Percentiles rank a stretch among this genome's conserved stretches.
phyloP scores from a whole-genome alignment of 2,888 invertebrate species.

The Lapara coniferarum region DNA sequence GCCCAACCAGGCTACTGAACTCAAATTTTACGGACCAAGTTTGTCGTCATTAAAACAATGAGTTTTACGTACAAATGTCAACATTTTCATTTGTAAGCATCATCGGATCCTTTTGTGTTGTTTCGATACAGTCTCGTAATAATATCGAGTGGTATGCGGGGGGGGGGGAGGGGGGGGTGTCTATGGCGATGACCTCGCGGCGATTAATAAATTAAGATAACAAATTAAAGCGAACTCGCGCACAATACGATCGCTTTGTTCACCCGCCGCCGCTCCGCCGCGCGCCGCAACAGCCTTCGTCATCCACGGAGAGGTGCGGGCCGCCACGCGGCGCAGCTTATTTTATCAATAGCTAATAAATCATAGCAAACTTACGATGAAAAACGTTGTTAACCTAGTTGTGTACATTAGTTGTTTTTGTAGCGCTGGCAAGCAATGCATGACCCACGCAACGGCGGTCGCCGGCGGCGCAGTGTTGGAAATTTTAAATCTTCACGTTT shows the following conservation, averaged over 20 bases:
- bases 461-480: too few species aligned
- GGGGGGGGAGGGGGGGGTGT: not conserved
- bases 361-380: too few species aligned
- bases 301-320: not conserved
- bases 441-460: too few species aligned
- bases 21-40: too few species aligned
- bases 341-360: too few species aligned
- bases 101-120: not conserved
- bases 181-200: slow-evolving; percentile 27
- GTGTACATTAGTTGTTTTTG: too few species aligned
- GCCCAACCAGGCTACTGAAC: too few species aligned
- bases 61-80: not conserved
- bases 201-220: slow-evolving; percentile 72
- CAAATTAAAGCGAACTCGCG: slow-evolving; percentile 60
- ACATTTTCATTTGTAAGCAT: not conserved
- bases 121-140: slow-evolving; percentile 13
- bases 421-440: too few species aligned
- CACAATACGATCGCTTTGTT: slow-evolving; percentile 53
- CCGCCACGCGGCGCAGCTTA: too few species aligned
- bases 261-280: slow-evolving; percentile 31
- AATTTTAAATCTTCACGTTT: too few species aligned
- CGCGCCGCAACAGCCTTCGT: not conserved
- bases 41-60: too few species aligned
- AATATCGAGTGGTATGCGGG: not conserved
- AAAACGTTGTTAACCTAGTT: too few species aligned